phyloP scores from a whole-genome alignment of 2,797 vertebrate genomes.

The Sandelia bainsii region DNA sequence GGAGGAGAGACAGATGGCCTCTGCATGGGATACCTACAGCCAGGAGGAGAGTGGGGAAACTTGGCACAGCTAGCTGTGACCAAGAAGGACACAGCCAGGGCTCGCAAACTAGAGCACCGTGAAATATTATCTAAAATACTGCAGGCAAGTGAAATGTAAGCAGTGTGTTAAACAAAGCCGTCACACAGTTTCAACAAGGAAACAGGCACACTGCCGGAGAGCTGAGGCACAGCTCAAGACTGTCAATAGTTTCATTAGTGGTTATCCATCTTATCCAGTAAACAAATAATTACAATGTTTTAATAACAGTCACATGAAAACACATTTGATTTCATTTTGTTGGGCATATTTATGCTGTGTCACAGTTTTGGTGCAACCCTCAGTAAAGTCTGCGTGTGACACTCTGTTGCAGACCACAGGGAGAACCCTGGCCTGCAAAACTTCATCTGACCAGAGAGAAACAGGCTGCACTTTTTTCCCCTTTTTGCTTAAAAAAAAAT shows the following conservation, averaged over 20 bases:
- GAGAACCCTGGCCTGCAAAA: conserved; percentile 43
- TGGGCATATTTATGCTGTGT: conserved; percentile 12
- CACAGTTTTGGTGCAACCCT: conserved; percentile 21
- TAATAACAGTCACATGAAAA: conserved; percentile 4
- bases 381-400: conserved; percentile 17
- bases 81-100: conserved; percentile 66
- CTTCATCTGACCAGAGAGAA: conserved; percentile 44
- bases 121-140: conserved; percentile 73
- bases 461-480: conserved; percentile 73
- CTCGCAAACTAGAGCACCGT: conserved; percentile 67
- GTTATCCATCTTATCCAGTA: conserved; percentile 35
- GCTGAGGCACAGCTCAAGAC: conserved; percentile 26
- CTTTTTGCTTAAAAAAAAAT: conserved; percentile 58
- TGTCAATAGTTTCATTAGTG: conserved; percentile 39
- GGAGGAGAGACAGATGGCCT: conserved; percentile 83
- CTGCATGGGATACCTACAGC: conserved; percentile 82
- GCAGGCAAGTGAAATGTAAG: conserved; percentile 70
- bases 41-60: conserved; percentile 74
- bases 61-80: conserved; percentile 69
- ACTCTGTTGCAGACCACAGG: conserved; percentile 33
- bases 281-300: conserved; percentile 23
- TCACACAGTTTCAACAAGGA: conserved; percentile 52
- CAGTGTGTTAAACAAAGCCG: conserved; percentile 66
- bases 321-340: neutral
- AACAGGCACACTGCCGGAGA: conserved; percentile 31